These are phyloP conservation scores for Pangasius sanitwongsei DNA, from an alignment of 2,797 vertebrate genomes.

Conservation along the genomic window DNA sequence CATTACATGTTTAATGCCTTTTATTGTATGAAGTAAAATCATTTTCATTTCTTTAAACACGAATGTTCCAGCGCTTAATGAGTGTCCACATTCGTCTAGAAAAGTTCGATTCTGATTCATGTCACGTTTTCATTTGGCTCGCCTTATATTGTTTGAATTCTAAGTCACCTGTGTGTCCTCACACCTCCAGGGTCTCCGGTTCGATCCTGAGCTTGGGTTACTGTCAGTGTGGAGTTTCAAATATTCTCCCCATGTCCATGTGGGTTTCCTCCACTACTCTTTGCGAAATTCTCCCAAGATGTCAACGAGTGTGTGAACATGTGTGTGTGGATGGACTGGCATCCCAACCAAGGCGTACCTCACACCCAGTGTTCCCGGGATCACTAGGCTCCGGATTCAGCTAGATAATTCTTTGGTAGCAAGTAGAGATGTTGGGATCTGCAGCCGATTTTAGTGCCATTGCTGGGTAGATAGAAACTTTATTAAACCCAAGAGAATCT, in stretches of 20 bases:
- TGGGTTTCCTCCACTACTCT: neutral
- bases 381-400: no score
- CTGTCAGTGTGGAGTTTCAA: neutral
- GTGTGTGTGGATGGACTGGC: neutral
- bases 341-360: neutral
- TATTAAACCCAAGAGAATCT: neutral
- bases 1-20: neutral
- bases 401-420: neutral
- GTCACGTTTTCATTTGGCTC: neutral
- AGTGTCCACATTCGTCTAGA: neutral
- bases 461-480: neutral
- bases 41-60: neutral
- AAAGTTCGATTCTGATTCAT: neutral
- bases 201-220: neutral
- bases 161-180: neutral
- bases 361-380: neutral
- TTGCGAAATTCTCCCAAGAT: neutral
- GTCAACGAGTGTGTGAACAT: neutral
- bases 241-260: neutral
- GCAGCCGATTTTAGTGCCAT: neutral
- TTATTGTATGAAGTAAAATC: neutral
- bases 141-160: neutral
- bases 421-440: neutral
- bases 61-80: neutral
- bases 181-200: neutral